Conservation (phyloP, 2,113 vertebrate genomes). For the Mola mola region DNA sequence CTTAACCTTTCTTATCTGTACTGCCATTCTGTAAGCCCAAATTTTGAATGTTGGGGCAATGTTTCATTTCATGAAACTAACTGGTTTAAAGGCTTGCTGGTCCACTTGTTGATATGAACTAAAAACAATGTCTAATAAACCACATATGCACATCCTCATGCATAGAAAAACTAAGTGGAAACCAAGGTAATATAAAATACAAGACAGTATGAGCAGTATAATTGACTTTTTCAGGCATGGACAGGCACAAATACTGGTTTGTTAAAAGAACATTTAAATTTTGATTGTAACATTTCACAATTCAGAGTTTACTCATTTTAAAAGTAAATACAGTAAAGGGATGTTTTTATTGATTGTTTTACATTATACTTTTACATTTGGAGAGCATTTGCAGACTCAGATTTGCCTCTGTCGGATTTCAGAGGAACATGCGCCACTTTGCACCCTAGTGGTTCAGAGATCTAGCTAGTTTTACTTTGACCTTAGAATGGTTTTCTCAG, state of each 20-base stretch:
- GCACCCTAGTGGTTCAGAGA: background rate
- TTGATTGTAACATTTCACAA: background rate
- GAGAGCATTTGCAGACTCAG: too few species aligned
- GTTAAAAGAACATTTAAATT: background rate
- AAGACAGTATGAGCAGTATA: background rate
- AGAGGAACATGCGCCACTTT: background rate
- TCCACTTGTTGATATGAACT: conserved; percentile 24
- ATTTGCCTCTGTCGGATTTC: background rate
- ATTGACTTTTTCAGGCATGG: background rate
- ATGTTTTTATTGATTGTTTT: background rate
- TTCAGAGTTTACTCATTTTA: too few species aligned
- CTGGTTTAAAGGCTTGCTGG: conserved; percentile 23
- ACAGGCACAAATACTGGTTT: background rate
- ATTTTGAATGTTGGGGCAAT: conserved; percentile 30
- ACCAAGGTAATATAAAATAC: background rate
- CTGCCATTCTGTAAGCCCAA: conserved; percentile 12
- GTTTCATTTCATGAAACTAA: conserved; percentile 24
- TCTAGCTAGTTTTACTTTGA: conserved; percentile 35
- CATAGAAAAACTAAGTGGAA: background rate
- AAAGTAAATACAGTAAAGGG: background rate
- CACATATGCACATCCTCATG: background rate
- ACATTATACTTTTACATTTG: too few species aligned
- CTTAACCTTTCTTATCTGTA: conserved; percentile 6
- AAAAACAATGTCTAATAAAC: conserved; percentile 24
- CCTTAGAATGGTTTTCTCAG: conserved; percentile 34